Evolutionary conservation across 2,888 invertebrate species (phyloP).

Genomic region (Argynnis bischoffii): DNA sequence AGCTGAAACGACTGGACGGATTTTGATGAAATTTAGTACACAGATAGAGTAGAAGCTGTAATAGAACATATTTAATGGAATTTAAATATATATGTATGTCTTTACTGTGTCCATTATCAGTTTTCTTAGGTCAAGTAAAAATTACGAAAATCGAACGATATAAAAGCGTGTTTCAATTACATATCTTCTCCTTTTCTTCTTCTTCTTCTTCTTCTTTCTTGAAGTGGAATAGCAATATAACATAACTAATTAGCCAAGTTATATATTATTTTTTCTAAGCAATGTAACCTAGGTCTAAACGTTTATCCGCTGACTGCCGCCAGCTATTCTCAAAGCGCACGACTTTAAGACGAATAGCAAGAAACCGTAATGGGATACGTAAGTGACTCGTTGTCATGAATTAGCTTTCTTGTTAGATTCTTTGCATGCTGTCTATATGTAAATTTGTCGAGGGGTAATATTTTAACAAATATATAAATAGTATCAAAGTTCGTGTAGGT

Average conservation of each 20-base stretch:
- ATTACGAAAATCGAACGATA: too few species aligned
- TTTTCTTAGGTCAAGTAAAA: too few species aligned
- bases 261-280: not conserved
- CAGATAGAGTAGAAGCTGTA: too few species aligned
- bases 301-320: slow-evolving; percentile 31
- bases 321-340: slow-evolving; percentile 40
- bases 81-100: too few species aligned
- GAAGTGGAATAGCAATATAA: not conserved
- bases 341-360: slow-evolving; percentile 39
- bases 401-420: slow-evolving; percentile 35
- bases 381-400: slow-evolving; percentile 37
- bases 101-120: too few species aligned
- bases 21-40: too few species aligned
- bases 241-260: too few species aligned
- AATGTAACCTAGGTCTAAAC: slow-evolving; percentile 23
- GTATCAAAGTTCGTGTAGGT: too few species aligned
- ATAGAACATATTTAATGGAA: too few species aligned
- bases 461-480: not conserved
- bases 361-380: slow-evolving; percentile 37
- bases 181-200: too few species aligned
- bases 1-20: too few species aligned
- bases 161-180: too few species aligned
- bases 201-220: not conserved
- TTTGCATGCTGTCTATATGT: slow-evolving; percentile 24
- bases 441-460: slow-evolving; percentile 15